phyloP scores from a whole-genome alignment of 2,797 vertebrate genomes.

The Harpagifer antarcticus region DNA sequence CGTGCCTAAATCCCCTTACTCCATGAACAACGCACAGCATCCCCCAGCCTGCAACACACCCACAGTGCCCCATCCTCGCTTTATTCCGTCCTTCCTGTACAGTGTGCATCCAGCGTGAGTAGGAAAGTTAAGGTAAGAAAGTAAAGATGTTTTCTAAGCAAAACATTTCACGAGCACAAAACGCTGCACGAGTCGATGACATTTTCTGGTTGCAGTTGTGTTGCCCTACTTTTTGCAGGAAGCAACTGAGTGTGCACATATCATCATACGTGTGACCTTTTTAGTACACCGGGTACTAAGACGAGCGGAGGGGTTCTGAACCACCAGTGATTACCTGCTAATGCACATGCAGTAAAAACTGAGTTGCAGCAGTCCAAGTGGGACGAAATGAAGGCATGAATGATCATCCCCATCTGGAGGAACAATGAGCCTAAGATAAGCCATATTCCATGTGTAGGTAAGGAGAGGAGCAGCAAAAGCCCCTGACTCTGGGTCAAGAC shows the following conservation, averaged over 20 bases:
- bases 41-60: slow-evolving; percentile 27
- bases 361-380: slow-evolving; percentile 6
- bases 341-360: slow-evolving; percentile 10
- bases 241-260: slow-evolving; percentile 5
- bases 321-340: slow-evolving; percentile 19
- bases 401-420: slow-evolving; percentile 15
- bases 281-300: slow-evolving; percentile 25
- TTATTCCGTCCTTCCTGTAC: slow-evolving; percentile 49
- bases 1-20: slow-evolving; percentile 62
- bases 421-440: slow-evolving; percentile 5
- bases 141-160: not conserved
- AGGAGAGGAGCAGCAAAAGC: slow-evolving; percentile 4
- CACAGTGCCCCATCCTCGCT: slow-evolving; percentile 21
- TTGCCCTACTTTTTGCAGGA: not conserved
- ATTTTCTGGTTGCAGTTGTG: not conserved
- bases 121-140: not conserved
- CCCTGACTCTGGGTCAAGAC: not conserved
- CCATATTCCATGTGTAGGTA: slow-evolving; percentile 7
- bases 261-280: slow-evolving; percentile 11
- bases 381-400: slow-evolving; percentile 13
- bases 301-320: slow-evolving; percentile 14
- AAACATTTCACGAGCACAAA: not conserved
- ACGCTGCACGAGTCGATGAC: not conserved
- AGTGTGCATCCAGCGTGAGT: slow-evolving; percentile 8
- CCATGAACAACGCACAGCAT: slow-evolving; percentile 44